Base-by-base conservation (phyloP, 2,797 vertebrate species). In the Pseudochirops cupreus region DNA sequence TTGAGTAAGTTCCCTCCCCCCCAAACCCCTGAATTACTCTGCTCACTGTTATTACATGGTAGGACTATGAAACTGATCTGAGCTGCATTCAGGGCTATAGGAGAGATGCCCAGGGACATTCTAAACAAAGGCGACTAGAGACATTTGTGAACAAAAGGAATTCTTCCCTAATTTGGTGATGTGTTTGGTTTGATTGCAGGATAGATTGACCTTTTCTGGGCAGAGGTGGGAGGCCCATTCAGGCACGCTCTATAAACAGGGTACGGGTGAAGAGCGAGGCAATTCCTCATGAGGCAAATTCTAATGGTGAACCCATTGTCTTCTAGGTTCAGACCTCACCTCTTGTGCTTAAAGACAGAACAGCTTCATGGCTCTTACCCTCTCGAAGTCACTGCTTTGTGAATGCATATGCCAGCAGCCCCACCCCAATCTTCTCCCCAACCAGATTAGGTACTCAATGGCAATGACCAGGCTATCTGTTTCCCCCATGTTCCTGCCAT, bases 1-100 rank as follows among this genome's bases (percentile, higher is more conserved):
- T 58, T 95, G 33, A 93, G 91, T 96, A 97, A 90, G 7, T 46
- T 46, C 74, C 74, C 39, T 82, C 4, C 74, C 67, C 14, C 33
- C 13, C 11, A 58, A 9, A 67, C 93, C 33, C 92, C 31, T 94
- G 89, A 97, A 98, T 93, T 94, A 93, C 67, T 96, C 62, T 91
- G 54, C 52, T 92, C 91, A 21, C 93, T 91, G 16, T 55, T 95
- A 28, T 94, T 95, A 92, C n/a, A 39, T 54, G 97, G 31, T 21
- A 74, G 1, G 93, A 90, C 39, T 96, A 93, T 56, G 95, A 95
- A 96, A 94, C 97, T 95, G 92, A 56, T 94, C 56, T 96, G 91
- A 96, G 56, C 29, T 90, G 94, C 57, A 39, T 87, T 55, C 56
- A 52, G 21, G 9, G 39, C 29, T 62, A 10, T 3, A 1, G 9